Conservation (phyloP, 2,797 vertebrate species). For the Ispidina lecontei region DNA sequence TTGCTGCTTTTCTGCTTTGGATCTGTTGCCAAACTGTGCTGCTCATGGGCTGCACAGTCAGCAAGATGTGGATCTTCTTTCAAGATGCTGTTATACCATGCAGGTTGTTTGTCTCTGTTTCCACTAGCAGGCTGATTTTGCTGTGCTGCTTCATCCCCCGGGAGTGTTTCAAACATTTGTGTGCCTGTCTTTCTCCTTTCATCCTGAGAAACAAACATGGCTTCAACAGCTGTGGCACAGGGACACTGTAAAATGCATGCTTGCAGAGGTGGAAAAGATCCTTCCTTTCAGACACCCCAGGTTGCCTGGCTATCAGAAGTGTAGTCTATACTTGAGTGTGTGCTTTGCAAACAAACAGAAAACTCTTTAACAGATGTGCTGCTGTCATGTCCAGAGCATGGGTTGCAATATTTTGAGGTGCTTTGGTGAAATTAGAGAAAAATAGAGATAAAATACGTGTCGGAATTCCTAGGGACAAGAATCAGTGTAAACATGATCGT, state of each 20-base stretch:
- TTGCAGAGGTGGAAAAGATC: background rate
- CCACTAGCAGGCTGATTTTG: background rate
- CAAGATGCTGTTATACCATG: rapidly evolving
- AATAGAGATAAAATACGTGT: background rate
- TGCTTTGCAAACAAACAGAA: background rate
- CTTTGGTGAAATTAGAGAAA: background rate
- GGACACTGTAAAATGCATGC: background rate
- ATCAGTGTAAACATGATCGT: background rate
- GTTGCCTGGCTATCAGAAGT: background rate
- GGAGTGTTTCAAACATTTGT: background rate
- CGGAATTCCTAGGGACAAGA: background rate
- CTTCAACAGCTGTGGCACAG: background rate
- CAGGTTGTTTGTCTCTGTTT: background rate
- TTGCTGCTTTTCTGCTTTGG: background rate
- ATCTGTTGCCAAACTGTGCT: background rate
- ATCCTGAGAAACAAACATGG: background rate
- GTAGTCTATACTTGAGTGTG: background rate
- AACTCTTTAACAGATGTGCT: rapidly evolving
- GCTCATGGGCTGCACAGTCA: rapidly evolving
- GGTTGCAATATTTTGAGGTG: background rate
- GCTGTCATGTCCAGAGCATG: background rate
- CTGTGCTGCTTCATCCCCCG: background rate
- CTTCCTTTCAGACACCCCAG: rapidly evolving
- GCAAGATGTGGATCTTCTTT: background rate
- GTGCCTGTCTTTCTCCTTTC: background rate